Evolutionary conservation across 2,113 vertebrate species (phyloP), one percentile per base, ranked within the genome.

Genomic region (Furnarius figulus): DNA sequence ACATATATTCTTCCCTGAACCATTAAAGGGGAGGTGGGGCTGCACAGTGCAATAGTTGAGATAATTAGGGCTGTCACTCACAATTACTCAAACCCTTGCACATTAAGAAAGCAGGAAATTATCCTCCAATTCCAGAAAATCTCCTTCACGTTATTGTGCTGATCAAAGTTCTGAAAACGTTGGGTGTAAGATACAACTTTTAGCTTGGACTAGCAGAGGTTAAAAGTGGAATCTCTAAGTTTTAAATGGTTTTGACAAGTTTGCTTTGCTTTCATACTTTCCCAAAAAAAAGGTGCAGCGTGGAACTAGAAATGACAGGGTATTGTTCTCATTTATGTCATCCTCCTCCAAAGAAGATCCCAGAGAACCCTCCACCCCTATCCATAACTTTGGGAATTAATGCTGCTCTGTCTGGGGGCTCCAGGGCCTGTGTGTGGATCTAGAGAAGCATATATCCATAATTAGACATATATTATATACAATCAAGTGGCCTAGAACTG

Each of bases 1-100:
- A 75, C 67, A 82, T 52, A 90, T 84, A 89, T 85, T 80, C 70
- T 74, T 88, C 53, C 49, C 65, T 80, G 79, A 84, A 92, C 87
- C 88, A 88, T 91, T 80, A 88, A 91, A 82, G 37, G 58, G 66
- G 47, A 83, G 71, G 71, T 65, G 80, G 73, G 63, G 55, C 53
- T 73, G 47, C 47, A 66, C 84, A 90, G 85, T 47, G 84, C 73
- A 90, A 65, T 63, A 91, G 70, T 88, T 93, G 93, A 85, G 89
- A 92, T 96, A 86, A 94, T 94, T 90, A 65, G n/a, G 52, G 17
- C 71, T 89, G 65, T 76, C 82, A 82, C 47, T 93, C 79, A 85
- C 46, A 81, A 75, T 70, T 92, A 90, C 46, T 90, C 50, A 61
- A 63, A 79, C 70, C 12, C 15, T 67, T 83, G 37, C 42, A 44